These are phyloP conservation scores for Calliphora vomitoria DNA, from an alignment of 2,888 invertebrate species.

Conservation along the genomic window DNA sequence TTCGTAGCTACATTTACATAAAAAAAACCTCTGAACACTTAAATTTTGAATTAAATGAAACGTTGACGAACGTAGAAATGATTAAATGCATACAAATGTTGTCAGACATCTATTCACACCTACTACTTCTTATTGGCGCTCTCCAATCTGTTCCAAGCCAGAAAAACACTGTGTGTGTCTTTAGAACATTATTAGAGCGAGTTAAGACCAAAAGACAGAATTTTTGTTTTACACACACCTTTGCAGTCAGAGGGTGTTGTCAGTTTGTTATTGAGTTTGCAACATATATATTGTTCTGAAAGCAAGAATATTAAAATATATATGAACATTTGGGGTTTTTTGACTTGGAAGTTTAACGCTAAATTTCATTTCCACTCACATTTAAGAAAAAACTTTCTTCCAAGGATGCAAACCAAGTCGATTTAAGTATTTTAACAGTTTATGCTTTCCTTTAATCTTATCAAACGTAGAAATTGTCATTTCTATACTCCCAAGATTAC, in stretches of 20 bases:
- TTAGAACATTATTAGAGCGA: not conserved
- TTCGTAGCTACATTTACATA: slow-evolving; percentile 41
- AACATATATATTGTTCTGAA: not conserved
- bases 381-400: too few species aligned
- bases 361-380: not conserved
- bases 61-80: not conserved
- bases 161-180: not conserved
- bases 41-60: slow-evolving; percentile 24
- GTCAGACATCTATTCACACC: slow-evolving; percentile 54
- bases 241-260: not conserved
- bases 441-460: not conserved
- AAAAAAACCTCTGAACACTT: slow-evolving; percentile 19
- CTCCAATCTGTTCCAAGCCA: not conserved
- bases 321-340: too few species aligned
- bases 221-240: not conserved
- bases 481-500: not conserved
- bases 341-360: not conserved
- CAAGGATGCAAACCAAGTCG: too few species aligned
- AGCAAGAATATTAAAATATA: too few species aligned
- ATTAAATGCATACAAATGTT: slow-evolving; percentile 31
- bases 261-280: not conserved
- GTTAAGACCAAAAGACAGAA: not conserved
- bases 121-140: slow-evolving; percentile 38
- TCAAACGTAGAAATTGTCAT: not conserved
- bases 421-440: too few species aligned